Conservation (phyloP, 2,888 invertebrate genomes). For the Chaitophorus viminalis region DNA sequence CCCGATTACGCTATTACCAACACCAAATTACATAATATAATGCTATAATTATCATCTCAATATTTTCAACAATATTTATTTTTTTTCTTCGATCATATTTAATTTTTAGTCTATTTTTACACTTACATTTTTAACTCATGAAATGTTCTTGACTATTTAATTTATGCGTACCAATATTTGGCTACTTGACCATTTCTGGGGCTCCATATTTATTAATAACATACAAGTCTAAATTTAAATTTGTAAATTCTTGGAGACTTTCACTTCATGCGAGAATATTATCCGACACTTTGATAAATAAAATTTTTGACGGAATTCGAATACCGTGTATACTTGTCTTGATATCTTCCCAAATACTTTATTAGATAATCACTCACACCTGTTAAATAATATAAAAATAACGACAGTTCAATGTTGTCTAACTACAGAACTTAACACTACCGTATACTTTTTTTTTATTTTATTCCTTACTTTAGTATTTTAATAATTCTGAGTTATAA, state of each 20-base stretch:
- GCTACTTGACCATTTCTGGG: slow-evolving; percentile 53
- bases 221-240: slow-evolving; percentile 47
- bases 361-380: not conserved
- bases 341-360: not conserved
- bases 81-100: slow-evolving; percentile 9
- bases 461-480: not conserved
- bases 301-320: not conserved
- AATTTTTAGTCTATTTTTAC: slow-evolving; percentile 28
- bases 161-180: slow-evolving; percentile 37
- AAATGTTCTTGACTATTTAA: slow-evolving; percentile 31
- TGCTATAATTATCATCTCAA: not conserved
- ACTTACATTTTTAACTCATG: not conserved
- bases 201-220: slow-evolving; percentile 54
- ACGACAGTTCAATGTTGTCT: not conserved
- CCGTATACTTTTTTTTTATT: not conserved
- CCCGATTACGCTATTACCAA: not conserved
- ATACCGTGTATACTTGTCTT: not conserved
- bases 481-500: not conserved
- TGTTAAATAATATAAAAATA: not conserved
- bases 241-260: slow-evolving; percentile 27
- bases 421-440: not conserved
- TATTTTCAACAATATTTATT: not conserved
- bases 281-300: not conserved
- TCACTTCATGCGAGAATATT: not conserved
- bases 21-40: not conserved